Evolutionary conservation across 1,140 invertebrate species (phyloP).

Genomic region (Triops longicaudatus): DNA sequence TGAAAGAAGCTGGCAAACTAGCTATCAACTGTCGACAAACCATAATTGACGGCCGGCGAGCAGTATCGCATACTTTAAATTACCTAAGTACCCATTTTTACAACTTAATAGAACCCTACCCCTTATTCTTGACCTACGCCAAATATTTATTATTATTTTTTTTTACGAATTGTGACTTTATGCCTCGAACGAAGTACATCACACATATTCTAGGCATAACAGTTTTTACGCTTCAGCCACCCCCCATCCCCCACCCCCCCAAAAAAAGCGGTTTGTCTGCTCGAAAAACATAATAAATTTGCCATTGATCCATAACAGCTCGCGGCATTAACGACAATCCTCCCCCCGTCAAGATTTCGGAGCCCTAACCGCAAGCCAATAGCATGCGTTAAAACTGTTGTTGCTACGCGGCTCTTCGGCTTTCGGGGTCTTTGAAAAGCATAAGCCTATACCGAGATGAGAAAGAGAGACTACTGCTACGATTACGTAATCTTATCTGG

Average conservation of each 20-base stretch:
- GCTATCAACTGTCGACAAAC: constrained; percentile 1
- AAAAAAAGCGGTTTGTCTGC: background rate
- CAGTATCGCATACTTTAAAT: background rate
- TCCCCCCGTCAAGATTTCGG: background rate
- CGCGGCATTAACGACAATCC: background rate
- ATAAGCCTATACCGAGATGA: background rate
- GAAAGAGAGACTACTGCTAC: background rate
- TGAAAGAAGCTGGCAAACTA: background rate
- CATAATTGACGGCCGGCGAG: background rate
- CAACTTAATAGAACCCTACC: background rate
- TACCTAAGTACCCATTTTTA: background rate
- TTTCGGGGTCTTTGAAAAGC: background rate
- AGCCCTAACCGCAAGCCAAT: background rate
- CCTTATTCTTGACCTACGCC: background rate
- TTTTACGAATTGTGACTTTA: background rate
- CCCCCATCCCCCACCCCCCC: no score
- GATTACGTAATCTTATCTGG: constrained; percentile 7
- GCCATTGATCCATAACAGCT: background rate
- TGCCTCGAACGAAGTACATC: background rate
- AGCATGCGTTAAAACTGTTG: background rate
- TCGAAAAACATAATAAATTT: background rate
- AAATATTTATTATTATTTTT: background rate
- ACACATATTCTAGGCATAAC: background rate
- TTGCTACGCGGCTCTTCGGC: background rate
- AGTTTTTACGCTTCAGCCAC: background rate